Conservation (phyloP, 2,113 vertebrate genomes). For the Ascaphus truei region DNA sequence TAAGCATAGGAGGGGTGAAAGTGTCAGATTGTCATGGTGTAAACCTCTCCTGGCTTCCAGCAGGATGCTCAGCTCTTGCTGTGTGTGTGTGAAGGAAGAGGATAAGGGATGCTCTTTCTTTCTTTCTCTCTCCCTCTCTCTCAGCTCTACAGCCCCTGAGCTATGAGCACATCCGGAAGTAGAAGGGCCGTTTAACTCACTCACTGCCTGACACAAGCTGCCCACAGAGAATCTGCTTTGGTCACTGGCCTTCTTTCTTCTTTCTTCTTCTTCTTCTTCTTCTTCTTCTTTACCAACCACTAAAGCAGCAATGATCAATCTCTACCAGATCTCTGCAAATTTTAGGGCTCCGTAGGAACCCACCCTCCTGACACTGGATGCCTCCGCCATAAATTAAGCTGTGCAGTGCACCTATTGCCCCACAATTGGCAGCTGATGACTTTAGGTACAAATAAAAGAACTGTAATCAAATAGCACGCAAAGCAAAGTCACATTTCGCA, state of each 20-base stretch:
- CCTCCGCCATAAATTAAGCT: not conserved
- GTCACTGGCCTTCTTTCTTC: not conserved
- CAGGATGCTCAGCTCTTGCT: not conserved
- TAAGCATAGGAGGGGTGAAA: not conserved
- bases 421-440: not conserved
- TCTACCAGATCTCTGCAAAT: no score
- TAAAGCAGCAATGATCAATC: no score
- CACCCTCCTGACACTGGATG: not conserved
- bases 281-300: no score
- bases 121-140: conserved; percentile 47
- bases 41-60: not conserved
- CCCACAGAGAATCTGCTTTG: not conserved
- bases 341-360: not conserved
- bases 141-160: conserved; percentile 17
- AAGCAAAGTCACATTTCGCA: not conserved
- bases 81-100: conserved; percentile 23
- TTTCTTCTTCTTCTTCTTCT: not conserved
- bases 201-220: conserved; percentile 24
- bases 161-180: conserved; percentile 44
- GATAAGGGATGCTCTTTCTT: conserved; percentile 45
- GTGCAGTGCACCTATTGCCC: not conserved
- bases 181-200: conserved; percentile 39
- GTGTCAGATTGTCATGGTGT: not conserved
- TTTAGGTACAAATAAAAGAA: no score
- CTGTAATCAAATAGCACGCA: no score